A percentile compares a stretch with the other conserved stretches of the same genome.
Evolutionary conservation across 2,113 vertebrate genomes (phyloP).

Genomic region (Erythrocercus mccallii): DNA sequence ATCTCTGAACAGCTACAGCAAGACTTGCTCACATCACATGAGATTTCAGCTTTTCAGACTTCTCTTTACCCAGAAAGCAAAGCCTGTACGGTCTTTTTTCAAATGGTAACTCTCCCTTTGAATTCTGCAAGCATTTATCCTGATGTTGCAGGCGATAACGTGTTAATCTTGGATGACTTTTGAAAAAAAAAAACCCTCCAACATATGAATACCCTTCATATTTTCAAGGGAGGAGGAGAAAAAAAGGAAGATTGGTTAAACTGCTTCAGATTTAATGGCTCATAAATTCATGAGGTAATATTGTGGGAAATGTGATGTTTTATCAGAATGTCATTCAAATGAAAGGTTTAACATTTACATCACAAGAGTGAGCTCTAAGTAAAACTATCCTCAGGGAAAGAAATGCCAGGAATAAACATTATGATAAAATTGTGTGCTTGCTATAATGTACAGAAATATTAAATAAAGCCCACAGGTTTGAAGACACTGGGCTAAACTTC

Average conservation of each 20-base stretch:
- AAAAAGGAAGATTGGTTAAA: conserved; percentile 14
- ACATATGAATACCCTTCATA: conserved; percentile 73
- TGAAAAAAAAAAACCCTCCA: conserved; percentile 48
- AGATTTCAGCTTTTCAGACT: conserved; percentile 78
- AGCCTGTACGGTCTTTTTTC: conserved; percentile 73
- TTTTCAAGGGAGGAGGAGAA: conserved; percentile 19
- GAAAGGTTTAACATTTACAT: conserved; percentile 97
- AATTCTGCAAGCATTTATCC: conserved; percentile 71
- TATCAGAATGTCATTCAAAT: conserved; percentile 99
- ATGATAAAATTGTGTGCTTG: conserved; percentile 76
- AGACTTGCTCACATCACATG: conserved; percentile 73
- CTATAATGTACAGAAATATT: conserved; percentile 36
- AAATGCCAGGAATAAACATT: conserved; percentile 78
- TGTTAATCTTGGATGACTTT: conserved; percentile 68
- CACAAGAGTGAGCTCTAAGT: conserved; percentile 84
- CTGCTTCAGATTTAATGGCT: conserved; percentile 73
- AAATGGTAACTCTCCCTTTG: conserved; percentile 81
- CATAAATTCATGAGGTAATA: conserved; percentile 80
- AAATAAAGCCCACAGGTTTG: background rate
- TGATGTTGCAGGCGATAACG: conserved; percentile 68
- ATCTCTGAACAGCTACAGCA: conserved; percentile 72
- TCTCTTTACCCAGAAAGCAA: conserved; percentile 77
- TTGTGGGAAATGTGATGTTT: conserved; percentile 82
- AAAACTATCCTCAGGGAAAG: conserved; percentile 78
- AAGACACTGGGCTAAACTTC: conserved; percentile 35